Conservation (phyloP, 2,888 invertebrate genomes). For the Ophion obscuratus region DNA sequence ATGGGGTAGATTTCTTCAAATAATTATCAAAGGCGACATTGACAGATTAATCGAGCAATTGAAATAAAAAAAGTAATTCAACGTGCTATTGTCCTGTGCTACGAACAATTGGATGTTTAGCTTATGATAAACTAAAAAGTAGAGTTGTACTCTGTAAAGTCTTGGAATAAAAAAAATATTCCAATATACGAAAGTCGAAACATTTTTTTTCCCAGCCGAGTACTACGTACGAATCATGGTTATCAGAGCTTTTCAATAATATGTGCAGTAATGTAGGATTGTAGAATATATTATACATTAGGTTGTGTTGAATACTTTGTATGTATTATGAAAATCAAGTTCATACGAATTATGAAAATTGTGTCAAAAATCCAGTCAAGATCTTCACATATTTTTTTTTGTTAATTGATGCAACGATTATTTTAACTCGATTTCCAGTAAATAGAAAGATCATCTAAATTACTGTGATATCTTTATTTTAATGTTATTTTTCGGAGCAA, state of each 20-base stretch:
- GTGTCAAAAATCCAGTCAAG: too few species aligned
- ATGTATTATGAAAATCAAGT: too few species aligned
- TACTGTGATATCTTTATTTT: too few species aligned
- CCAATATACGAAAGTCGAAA: background rate
- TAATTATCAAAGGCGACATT: background rate
- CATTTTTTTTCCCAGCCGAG: background rate
- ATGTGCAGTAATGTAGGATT: background rate
- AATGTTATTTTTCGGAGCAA: too few species aligned
- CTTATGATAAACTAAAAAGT: background rate
- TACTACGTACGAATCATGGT: background rate
- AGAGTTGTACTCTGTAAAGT: slow-evolving; percentile 17
- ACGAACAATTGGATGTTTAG: background rate
- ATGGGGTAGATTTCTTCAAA: background rate
- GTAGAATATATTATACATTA: too few species aligned
- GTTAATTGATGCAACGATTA: too few species aligned
- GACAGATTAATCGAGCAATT: background rate
- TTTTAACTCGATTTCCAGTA: too few species aligned
- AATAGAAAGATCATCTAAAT: too few species aligned
- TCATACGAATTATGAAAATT: too few species aligned
- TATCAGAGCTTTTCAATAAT: background rate
- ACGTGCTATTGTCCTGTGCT: background rate
- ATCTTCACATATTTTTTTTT: too few species aligned
- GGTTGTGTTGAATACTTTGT: too few species aligned
- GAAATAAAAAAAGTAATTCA: background rate
- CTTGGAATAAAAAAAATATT: background rate